These are phyloP conservation scores for Boulengeromyrus knoepffleri DNA, from an alignment of 2,113 vertebrate genomes.

Conservation along the genomic window DNA sequence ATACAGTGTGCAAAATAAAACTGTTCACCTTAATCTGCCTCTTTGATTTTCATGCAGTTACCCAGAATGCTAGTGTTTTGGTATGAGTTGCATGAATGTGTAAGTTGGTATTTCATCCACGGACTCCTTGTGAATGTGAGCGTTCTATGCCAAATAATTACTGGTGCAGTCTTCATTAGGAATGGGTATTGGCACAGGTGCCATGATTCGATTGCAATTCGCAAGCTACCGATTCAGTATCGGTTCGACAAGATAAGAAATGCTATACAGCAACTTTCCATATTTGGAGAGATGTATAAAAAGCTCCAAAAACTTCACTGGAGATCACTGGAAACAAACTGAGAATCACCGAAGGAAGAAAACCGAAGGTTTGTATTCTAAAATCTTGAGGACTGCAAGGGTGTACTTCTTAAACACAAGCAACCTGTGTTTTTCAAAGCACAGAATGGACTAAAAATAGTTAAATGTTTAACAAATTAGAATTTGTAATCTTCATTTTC, in stretches of 20 bases:
- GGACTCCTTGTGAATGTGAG: not conserved
- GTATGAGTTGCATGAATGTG: not conserved
- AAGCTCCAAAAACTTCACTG: not conserved
- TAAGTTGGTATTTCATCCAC: not conserved
- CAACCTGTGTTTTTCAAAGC: not conserved
- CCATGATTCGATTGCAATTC: not conserved
- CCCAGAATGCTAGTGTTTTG: not conserved
- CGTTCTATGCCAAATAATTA: not conserved
- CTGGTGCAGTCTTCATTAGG: not conserved
- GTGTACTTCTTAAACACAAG: not conserved
- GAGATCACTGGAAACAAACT: not conserved
- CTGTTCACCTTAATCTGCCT: slow-evolving; percentile 42
- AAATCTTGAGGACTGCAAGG: not conserved
- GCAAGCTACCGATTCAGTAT: not conserved
- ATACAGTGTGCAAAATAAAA: slow-evolving; percentile 63
- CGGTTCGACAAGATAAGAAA: not conserved
- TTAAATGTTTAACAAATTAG: not conserved
- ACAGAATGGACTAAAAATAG: not conserved
- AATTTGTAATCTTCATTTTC: too few relatives aligned
- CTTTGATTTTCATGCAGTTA: not conserved
- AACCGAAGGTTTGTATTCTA: not conserved
- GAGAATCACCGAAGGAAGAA: not conserved
- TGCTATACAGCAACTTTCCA: not conserved
- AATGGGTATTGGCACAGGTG: not conserved
- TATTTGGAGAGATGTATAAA: not conserved